Conservation (phyloP, 2,888 invertebrate species). For the Nymphalis urticae region DNA sequence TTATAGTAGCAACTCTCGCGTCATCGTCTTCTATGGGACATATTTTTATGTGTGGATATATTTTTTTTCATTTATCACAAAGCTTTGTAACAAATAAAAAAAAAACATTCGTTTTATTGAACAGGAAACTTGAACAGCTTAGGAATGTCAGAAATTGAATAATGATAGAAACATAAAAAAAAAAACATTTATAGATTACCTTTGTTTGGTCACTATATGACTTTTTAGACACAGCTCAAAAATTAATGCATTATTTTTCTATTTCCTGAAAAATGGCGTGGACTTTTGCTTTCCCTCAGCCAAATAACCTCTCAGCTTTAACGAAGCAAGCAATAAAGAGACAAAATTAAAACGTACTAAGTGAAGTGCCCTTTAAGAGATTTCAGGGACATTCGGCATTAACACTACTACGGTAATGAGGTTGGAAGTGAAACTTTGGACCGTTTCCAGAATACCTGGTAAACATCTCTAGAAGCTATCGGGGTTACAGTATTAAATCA, state of each 20-base stretch:
- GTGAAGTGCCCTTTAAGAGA: slow-evolving; percentile 67
- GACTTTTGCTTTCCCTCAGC: slow-evolving; percentile 52
- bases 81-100: slow-evolving; percentile 6
- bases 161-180: slow-evolving; percentile 2
- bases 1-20: slow-evolving; percentile 37
- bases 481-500: slow-evolving; percentile 32
- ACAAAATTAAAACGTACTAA: slow-evolving; percentile 65
- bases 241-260: slow-evolving; percentile 24
- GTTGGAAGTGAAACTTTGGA: slow-evolving; percentile 73
- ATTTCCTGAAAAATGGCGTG: slow-evolving; percentile 28
- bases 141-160: slow-evolving; percentile 8
- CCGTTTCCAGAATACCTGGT: slow-evolving; percentile 66
- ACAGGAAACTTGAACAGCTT: slow-evolving; percentile 3
- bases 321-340: slow-evolving; percentile 69
- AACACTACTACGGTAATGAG: slow-evolving; percentile 73
- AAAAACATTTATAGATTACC: neutral
- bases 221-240: slow-evolving; percentile 12
- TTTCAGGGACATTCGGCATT: slow-evolving; percentile 73
- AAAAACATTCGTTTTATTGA: neutral
- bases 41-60: slow-evolving; percentile 22
- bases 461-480: slow-evolving; percentile 53
- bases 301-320: slow-evolving; percentile 73
- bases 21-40: slow-evolving; percentile 36
- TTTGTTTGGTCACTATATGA: neutral
- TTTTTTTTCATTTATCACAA: slow-evolving; percentile 24